Percentiles rank a stretch among this genome's conserved stretches.
These are phyloP conservation scores for Tenualosa thibaudeaui DNA, from an alignment of 2,797 vertebrate genomes.

Conservation along the genomic window DNA sequence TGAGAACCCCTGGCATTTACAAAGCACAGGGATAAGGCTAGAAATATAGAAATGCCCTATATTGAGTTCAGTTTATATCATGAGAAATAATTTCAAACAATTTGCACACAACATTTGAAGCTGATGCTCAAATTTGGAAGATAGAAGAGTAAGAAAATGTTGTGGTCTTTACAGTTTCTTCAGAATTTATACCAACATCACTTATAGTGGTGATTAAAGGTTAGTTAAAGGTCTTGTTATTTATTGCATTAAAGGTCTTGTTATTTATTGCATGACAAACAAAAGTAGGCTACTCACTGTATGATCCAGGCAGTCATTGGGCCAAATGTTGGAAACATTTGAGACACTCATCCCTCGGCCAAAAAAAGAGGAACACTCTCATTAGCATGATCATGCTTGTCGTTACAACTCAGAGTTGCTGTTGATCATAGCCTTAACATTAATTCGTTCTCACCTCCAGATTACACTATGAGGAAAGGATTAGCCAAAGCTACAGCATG, in stretches of 20 bases:
- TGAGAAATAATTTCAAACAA: background rate
- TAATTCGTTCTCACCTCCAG: background rate
- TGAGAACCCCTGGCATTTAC: background rate
- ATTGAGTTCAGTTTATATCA: background rate
- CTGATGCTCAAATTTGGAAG: too few relatives aligned
- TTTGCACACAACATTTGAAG: background rate
- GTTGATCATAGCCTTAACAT: background rate
- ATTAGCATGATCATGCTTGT: slow-evolving; percentile 48
- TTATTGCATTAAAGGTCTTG: background rate
- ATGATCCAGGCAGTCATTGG: background rate
- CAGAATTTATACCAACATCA: background rate
- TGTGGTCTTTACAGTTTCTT: too few relatives aligned
- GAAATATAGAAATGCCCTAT: background rate
- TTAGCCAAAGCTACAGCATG: background rate
- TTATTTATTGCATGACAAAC: background rate
- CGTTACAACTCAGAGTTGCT: slow-evolving; percentile 51
- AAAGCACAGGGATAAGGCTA: background rate
- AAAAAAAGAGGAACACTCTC: slow-evolving; percentile 34
- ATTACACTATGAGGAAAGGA: background rate
- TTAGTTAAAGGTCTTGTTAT: background rate
- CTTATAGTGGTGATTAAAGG: background rate
- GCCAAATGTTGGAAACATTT: slow-evolving; percentile 18
- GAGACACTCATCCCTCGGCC: slow-evolving; percentile 31
- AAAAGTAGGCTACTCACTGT: background rate
- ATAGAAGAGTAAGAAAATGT: too few relatives aligned